Evolutionary conservation across 2,113 vertebrate genomes (phyloP).

Genomic region (Mixornis gularis): DNA sequence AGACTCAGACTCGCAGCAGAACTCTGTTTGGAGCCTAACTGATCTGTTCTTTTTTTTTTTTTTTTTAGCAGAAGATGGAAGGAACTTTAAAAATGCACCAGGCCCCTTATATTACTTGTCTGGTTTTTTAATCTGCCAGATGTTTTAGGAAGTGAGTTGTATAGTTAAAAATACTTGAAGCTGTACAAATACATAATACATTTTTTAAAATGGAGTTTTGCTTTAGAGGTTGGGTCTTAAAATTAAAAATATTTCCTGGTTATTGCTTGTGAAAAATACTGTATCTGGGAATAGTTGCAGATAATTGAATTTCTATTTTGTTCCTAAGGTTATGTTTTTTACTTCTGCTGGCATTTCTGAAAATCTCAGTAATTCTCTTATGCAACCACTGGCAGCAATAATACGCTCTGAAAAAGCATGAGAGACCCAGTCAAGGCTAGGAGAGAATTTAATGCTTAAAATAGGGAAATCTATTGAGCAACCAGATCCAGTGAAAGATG

Average conservation of each 20-base stretch:
- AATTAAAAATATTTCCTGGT: not conserved
- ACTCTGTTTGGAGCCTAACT: not conserved
- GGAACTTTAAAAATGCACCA: not conserved
- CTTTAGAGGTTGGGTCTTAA: not conserved
- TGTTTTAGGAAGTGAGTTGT: not conserved
- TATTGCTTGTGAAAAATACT: not conserved
- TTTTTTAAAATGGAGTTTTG: not conserved
- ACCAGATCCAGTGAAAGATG: not conserved
- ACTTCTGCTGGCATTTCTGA: not conserved
- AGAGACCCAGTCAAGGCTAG: not conserved
- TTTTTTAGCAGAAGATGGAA: not conserved
- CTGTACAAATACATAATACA: not conserved
- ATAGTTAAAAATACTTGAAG: not conserved
- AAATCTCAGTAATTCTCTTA: slow-evolving; percentile 49
- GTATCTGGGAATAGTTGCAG: not conserved
- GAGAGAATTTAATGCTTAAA: slow-evolving; percentile 3
- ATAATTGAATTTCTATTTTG: not conserved
- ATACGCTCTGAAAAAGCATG: not conserved
- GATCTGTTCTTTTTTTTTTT: no score
- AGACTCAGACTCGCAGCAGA: not conserved
- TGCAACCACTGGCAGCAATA: slow-evolving; percentile 24
- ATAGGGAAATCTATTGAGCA: not conserved
- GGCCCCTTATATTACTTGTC: not conserved
- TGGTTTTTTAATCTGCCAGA: not conserved
- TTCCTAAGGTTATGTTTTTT: not conserved